Base-by-base conservation (phyloP, 92 coral and sea anemone species). In the Porites divaricata region DNA sequence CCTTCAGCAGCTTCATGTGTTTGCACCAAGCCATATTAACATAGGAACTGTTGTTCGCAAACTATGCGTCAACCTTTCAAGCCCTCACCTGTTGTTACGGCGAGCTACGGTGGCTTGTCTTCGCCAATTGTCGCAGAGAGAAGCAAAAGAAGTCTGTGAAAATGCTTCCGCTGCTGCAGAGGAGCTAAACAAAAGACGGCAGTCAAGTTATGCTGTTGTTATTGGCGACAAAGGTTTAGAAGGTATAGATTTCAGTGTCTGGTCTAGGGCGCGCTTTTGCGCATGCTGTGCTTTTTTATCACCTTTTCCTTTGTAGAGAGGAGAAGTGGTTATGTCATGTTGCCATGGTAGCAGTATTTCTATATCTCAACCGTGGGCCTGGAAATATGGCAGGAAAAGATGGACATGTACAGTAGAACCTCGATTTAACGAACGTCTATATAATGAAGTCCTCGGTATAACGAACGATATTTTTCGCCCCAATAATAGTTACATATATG, bases 141-240 rank as follows among this genome's bases (percentile, higher is more conserved):
- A 97, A 72, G 97, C 99, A n/a, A 95, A 95, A 78, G 98, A 97
- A 59, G 99, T 97, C 49, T 97, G 99, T 88, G 99, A 97, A 86
- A 95, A 97, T 75, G 99, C 98, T 41, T 89, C 90, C 87, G 93
- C 95, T 19, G 96, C 98, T 45, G 96, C 92, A 19, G 98, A 93
- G 24, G 98, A 97, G 73, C 87, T 94, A 1, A 88, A 85, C 19
- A 88, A 91, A 69, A 62, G 72, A 6, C 94, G 85, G 15, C 89
- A 87, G 85, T 89, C 97, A 28, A 95, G 97, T 26, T 95, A 97
- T 64, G 95, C 95, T 56, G 98, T 97, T 4, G 83, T 86, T 12
- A 95, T 97, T 10, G 99, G 95, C 23, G 95, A 97, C 86, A 95
- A 97, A 68, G 99, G 99, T 57, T 88, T 97, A 16, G 99, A 95